Evolutionary conservation across 2,888 invertebrate genomes (phyloP).

Genomic region (Craniophora ligustri): DNA sequence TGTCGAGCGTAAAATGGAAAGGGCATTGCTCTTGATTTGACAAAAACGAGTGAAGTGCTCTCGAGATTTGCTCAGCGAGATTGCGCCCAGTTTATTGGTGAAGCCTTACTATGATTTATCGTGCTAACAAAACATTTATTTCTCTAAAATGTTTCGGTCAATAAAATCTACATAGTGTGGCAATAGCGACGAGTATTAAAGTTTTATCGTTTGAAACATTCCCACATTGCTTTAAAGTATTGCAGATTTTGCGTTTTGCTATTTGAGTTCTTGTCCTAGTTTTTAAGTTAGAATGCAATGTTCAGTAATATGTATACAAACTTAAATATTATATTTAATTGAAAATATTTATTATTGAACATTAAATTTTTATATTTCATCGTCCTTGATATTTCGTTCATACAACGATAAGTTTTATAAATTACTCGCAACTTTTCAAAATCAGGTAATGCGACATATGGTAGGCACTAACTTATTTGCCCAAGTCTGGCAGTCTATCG

Average conservation of each 20-base stretch:
- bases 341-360: not conserved
- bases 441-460: conserved; percentile 10
- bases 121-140: conserved; percentile 48
- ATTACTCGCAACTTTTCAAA: too few species aligned
- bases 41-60: conserved; percentile 71
- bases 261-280: conserved; percentile 32
- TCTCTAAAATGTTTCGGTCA: conserved; percentile 25
- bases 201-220: conserved; percentile 45
- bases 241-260: conserved; percentile 22
- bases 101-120: conserved; percentile 59
- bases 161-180: conserved; percentile 28
- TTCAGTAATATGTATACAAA: not conserved
- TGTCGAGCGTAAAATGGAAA: conserved; percentile 46
- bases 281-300: conserved; percentile 31
- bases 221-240: conserved; percentile 36
- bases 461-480: conserved; percentile 36
- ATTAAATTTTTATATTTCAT: not conserved
- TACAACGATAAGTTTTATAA: too few species aligned
- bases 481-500: conserved; percentile 22
- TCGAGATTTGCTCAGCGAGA: conserved; percentile 67
- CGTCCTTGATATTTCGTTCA: too few species aligned
- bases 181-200: conserved; percentile 38
- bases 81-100: conserved; percentile 67
- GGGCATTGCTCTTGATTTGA: conserved; percentile 68
- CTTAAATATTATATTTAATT: not conserved